Conservation (phyloP, 2,113 vertebrate genomes). For the Rallus limicola region DNA sequence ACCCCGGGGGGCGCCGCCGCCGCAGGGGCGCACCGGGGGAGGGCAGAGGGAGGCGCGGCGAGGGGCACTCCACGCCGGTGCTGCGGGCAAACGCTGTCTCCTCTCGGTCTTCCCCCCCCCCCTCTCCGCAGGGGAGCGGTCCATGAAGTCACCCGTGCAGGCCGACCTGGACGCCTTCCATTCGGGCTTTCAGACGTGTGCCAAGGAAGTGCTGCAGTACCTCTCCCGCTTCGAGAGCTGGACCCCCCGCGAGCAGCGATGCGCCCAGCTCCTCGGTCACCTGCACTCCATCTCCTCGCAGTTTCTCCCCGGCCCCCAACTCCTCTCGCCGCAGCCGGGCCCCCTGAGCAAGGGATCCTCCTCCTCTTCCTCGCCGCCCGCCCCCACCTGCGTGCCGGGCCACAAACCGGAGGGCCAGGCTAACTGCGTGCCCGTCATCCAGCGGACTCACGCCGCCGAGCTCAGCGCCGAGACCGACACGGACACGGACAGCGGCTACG, state of each 20-base stretch:
- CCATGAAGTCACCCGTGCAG: conserved; percentile 86
- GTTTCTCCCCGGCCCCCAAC: conserved; percentile 78
- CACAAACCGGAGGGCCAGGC: conserved; percentile 82
- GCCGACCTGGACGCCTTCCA: conserved; percentile 92
- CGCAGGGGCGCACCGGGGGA: neutral
- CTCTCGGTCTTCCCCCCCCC: neutral
- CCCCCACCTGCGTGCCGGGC: neutral
- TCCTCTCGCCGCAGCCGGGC: conserved; percentile 77
- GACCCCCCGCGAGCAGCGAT: conserved; percentile 89
- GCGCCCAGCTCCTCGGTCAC: conserved; percentile 89
- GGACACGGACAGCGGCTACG: conserved; percentile 96
- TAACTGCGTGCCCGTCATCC: conserved; percentile 96
- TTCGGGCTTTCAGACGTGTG: conserved; percentile 93
- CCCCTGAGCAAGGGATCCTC: conserved; percentile 59
- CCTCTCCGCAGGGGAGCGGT: conserved; percentile 81
- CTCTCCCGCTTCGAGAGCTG: conserved; percentile 91
- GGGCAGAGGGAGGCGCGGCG: too few species aligned
- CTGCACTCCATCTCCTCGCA: conserved; percentile 88
- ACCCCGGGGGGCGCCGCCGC: neutral
- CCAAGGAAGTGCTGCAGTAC: conserved; percentile 95
- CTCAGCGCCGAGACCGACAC: conserved; percentile 89
- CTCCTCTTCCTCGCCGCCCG: conserved; percentile 25
- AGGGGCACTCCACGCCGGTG: neutral
- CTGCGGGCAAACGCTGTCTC: neutral
- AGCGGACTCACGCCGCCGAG: conserved; percentile 89